These are phyloP conservation scores for Rhinolophus sinicus DNA, from an alignment of 2,113 vertebrate species.

Conservation along the genomic window DNA sequence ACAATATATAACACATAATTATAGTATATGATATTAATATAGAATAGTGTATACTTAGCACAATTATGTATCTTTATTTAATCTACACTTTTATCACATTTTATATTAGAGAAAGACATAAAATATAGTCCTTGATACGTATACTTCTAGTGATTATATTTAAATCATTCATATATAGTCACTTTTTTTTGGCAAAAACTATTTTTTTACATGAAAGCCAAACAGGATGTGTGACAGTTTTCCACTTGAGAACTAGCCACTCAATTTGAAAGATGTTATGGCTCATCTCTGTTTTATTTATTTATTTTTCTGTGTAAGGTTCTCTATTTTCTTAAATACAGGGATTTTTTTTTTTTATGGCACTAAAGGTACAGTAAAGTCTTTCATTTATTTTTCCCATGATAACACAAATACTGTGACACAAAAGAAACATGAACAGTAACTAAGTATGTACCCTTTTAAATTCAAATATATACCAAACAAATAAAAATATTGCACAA, in stretches of 20 bases:
- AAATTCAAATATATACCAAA: not conserved
- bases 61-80: not conserved
- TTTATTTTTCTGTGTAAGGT: not conserved
- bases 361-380: not conserved
- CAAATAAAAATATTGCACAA: not conserved
- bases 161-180: not conserved
- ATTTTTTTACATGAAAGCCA: not conserved
- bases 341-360: not conserved
- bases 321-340: not conserved
- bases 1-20: not conserved
- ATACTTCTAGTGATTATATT: not conserved
- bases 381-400: not conserved
- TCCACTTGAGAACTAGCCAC: not conserved
- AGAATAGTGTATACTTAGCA: not conserved
- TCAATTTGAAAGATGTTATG: not conserved
- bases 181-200: conserved; percentile 15
- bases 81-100: not conserved
- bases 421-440: not conserved
- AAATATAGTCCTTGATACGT: not conserved
- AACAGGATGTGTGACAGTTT: not conserved
- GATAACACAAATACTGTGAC: not conserved
- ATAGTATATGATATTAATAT: not conserved
- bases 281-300: not conserved
- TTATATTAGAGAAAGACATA: not conserved
- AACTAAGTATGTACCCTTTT: not conserved